Conservation (phyloP, 2,113 vertebrate genomes). For the Podocnemis expansa region DNA sequence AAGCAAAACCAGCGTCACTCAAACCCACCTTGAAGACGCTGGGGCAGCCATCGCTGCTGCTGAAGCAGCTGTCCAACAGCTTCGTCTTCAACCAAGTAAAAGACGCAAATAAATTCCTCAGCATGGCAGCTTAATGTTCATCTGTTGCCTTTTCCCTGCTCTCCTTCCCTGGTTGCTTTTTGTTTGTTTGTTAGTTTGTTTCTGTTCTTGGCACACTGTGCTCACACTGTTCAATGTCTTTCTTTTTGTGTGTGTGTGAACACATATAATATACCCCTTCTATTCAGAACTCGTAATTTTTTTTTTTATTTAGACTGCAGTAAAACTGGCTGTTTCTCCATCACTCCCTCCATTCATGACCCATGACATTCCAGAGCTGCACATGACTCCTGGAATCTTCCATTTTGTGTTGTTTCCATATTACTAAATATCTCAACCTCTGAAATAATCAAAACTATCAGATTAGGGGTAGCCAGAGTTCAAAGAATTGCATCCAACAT, state of each 20-base stretch:
- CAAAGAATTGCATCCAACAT: slow-evolving; percentile 8
- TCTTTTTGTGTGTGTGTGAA: slow-evolving; percentile 76
- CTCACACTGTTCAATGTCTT: slow-evolving; percentile 81
- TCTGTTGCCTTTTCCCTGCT: slow-evolving; percentile 87
- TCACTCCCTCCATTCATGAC: slow-evolving; percentile 66
- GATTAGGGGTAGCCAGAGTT: slow-evolving; percentile 5
- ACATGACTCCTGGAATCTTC: slow-evolving; percentile 64
- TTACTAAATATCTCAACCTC: slow-evolving; percentile 46
- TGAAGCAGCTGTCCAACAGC: slow-evolving; percentile 96
- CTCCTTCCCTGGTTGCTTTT: slow-evolving; percentile 72
- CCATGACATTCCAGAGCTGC: slow-evolving; percentile 62
- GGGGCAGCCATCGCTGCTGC: slow-evolving; percentile 97
- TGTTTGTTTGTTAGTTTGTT: slow-evolving; percentile 66
- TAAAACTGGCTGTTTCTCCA: slow-evolving; percentile 89
- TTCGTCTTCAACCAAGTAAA: slow-evolving; percentile 99
- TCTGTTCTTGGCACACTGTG: slow-evolving; percentile 78
- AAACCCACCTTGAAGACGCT: slow-evolving; percentile 96
- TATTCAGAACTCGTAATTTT: slow-evolving; percentile 56
- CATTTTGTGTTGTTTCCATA: slow-evolving; percentile 62
- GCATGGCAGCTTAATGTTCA: slow-evolving; percentile 92
- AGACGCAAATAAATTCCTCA: slow-evolving; percentile 92
- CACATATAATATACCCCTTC: slow-evolving; percentile 75
- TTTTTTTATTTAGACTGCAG: slow-evolving; percentile 74
- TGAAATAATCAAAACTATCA: slow-evolving; percentile 51
- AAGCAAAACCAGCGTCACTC: slow-evolving; percentile 98